Evolutionary conservation across 2,888 invertebrate genomes (phyloP).

Genomic region (Electrophaes corylata): DNA sequence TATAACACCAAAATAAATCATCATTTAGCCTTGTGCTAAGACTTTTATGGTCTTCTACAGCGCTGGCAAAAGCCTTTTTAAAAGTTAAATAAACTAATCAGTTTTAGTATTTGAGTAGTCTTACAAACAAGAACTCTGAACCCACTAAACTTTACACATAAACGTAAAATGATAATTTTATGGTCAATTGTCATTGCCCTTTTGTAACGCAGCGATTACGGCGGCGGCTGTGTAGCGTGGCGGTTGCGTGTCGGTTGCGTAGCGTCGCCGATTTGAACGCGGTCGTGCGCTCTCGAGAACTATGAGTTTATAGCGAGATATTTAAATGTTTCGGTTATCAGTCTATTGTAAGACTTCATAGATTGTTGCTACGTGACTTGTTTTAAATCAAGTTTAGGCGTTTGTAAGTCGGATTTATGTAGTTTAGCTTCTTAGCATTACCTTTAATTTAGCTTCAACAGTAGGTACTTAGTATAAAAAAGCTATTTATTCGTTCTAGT

Average conservation of each 20-base stretch:
- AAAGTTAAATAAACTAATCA: too few relatives aligned
- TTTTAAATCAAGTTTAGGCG: background rate
- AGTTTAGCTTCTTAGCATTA: too few relatives aligned
- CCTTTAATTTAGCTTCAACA: too few relatives aligned
- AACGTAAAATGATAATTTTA: slow-evolving; percentile 7
- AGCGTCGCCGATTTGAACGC: slow-evolving; percentile 21
- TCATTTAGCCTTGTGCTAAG: too few relatives aligned
- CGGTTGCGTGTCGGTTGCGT: slow-evolving; percentile 23
- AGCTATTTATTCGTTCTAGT: too few relatives aligned
- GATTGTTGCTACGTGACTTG: slow-evolving; percentile 1
- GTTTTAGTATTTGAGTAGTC: too few relatives aligned
- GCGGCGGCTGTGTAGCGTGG: slow-evolving; percentile 7
- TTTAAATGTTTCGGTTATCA: slow-evolving; percentile 7
- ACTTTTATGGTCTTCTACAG: too few relatives aligned
- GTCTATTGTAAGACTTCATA: background rate
- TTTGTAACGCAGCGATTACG: slow-evolving; percentile 10
- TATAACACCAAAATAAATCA: too few relatives aligned
- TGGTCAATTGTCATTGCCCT: slow-evolving; percentile 14
- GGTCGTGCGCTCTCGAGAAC: slow-evolving; percentile 16
- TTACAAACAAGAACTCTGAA: slow-evolving; percentile 4
- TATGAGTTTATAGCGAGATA: slow-evolving; percentile 1
- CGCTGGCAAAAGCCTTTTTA: too few relatives aligned
- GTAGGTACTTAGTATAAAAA: too few relatives aligned
- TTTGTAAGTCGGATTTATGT: background rate
- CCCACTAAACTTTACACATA: slow-evolving; percentile 5